A percentile compares a stretch with the other conserved stretches of the same genome.
Evolutionary conservation across 2,888 invertebrate genomes (phyloP).

Genomic region (Scelioninae gen. 2): DNA sequence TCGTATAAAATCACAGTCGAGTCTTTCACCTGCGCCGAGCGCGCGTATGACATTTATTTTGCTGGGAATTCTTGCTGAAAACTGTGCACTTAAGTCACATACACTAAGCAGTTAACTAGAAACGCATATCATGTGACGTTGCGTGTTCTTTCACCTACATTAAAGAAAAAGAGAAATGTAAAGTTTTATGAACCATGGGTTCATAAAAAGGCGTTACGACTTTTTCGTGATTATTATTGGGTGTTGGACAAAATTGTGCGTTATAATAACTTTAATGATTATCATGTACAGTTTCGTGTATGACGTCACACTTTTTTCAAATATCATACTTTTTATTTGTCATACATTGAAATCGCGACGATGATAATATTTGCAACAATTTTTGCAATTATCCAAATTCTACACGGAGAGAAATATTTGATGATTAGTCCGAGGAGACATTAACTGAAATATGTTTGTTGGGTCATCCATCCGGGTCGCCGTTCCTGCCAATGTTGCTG

Average conservation of each 20-base stretch:
- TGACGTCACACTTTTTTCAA: too few relatives aligned
- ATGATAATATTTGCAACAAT: too few relatives aligned
- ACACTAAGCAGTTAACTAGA: slow-evolving; percentile 42
- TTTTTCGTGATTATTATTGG: slow-evolving; percentile 32
- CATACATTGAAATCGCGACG: too few relatives aligned
- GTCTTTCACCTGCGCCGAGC: slow-evolving; percentile 50
- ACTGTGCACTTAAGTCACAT: slow-evolving; percentile 43
- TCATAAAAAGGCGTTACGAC: slow-evolving; percentile 27
- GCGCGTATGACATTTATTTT: slow-evolving; percentile 57
- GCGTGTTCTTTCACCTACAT: slow-evolving; percentile 38
- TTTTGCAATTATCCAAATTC: too few relatives aligned
- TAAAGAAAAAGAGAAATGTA: slow-evolving; percentile 48
- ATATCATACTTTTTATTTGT: too few relatives aligned
- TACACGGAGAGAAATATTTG: too few relatives aligned
- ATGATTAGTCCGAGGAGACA: too few relatives aligned
- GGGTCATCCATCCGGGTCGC: too few relatives aligned
- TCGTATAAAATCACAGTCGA: slow-evolving; percentile 55
- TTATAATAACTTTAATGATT: too few relatives aligned
- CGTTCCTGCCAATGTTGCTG: too few relatives aligned
- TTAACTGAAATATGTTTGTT: too few relatives aligned
- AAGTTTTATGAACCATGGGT: slow-evolving; percentile 30
- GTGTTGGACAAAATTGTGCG: neutral
- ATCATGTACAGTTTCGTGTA: too few relatives aligned
- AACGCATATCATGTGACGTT: slow-evolving; percentile 54
- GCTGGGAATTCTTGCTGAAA: slow-evolving; percentile 52